Base-by-base conservation (phyloP, 1,140 invertebrate species). In the Pogonus chalceus region DNA sequence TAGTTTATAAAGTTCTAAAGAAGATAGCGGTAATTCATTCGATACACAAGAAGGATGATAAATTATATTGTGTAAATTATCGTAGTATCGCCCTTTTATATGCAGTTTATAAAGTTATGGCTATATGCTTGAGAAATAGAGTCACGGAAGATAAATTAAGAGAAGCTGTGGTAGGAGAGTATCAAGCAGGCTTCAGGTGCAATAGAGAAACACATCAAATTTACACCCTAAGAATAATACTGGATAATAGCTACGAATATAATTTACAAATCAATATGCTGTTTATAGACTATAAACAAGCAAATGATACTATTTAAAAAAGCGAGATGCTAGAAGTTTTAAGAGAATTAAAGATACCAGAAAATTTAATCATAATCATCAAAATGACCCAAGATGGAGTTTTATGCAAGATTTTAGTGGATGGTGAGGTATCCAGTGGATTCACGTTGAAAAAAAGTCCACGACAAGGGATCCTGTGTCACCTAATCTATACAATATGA, bases 171-270 rank as follows among this genome's bases (percentile, higher is more conserved):
- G 35, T 60, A 20, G 56, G 56, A 49, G 55, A 58, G 22, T 56
- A 62, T 37, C 60, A 60, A 52, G 54, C 48, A 53, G 60, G 54
- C 1, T 62, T 62, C 26, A 20, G 46, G 22, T 26, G 21, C 18
- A 51, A 46, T 10, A 58, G 54, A 55, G 47, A 37, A 9, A 62
- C 60, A 21, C 39, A 62, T 35, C 57, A 62, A 35, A 55, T 62
- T 9, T 59, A 57, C 49, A 48, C 35, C 7, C 16, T 62, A 16
- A 51, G 37, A 9, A 24, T 35, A 20, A 58, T 58, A 21, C 23
- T 62, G 0, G 58, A 58, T 35, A 50, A 59, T 2, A 51, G 59
- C 51, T n/a, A n/a, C n/a, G n/a, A n/a, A n/a, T n/a, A n/a, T n/a
- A n/a, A n/a, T n/a, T n/a, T n/a, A n/a, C n/a, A n/a, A n/a, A n/a